phyloP scores from a whole-genome alignment of 2,113 vertebrate species.

The Atrichornis clamosus region DNA sequence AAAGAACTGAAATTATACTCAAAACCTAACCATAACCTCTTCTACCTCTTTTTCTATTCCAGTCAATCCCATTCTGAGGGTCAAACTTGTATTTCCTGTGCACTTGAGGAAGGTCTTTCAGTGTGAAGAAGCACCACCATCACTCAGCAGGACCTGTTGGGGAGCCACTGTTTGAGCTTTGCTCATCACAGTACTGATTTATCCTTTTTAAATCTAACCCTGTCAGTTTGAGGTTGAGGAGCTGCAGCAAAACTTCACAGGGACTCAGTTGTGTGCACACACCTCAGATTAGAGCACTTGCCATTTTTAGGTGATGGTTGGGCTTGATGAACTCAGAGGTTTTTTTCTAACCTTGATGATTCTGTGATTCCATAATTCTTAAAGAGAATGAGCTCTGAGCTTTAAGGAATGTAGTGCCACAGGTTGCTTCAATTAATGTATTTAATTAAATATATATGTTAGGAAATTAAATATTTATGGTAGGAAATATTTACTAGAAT shows the following conservation, averaged over 20 bases:
- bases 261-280: background rate
- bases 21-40: background rate
- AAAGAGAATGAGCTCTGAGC: background rate
- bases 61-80: background rate
- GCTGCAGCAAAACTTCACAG: background rate
- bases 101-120: background rate
- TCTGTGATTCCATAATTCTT: background rate
- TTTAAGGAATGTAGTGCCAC: background rate
- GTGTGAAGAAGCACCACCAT: accelerated
- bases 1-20: background rate
- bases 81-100: background rate
- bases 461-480: background rate
- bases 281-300: background rate
- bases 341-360: background rate
- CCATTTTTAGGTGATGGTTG: no score
- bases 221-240: background rate
- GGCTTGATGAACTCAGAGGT: background rate
- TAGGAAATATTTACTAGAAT: background rate
- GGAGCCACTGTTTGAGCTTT: background rate
- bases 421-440: background rate
- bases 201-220: background rate
- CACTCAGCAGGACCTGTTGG: background rate
- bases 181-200: background rate
- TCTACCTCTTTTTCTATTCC: background rate
- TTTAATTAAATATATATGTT: background rate